Conservation (phyloP, 1,140 invertebrate genomes). For the Hyposmocoma kahamanoa region DNA sequence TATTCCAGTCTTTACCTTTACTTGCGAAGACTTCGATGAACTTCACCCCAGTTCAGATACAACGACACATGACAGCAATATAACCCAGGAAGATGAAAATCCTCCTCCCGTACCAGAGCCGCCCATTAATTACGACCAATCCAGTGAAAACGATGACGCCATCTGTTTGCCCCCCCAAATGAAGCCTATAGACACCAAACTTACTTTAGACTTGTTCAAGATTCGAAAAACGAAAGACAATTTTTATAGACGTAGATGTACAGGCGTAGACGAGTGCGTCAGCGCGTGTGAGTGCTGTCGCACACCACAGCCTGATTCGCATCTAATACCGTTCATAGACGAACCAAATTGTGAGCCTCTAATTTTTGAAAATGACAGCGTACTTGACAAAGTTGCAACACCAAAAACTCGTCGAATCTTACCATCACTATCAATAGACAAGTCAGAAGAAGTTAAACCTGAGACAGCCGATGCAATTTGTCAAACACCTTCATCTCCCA, state of each 20-base stretch:
- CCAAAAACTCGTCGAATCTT: slow-evolving; percentile 58
- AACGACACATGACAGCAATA: slow-evolving; percentile 5
- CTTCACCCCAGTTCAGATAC: slow-evolving; percentile 13
- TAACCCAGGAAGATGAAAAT: slow-evolving; percentile 21
- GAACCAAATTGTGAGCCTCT: slow-evolving; percentile 62
- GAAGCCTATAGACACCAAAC: slow-evolving; percentile 52
- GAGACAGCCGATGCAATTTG: slow-evolving; percentile 53
- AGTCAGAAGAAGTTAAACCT: slow-evolving; percentile 39
- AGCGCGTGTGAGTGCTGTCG: slow-evolving; percentile 65
- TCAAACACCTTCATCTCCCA: slow-evolving; percentile 46
- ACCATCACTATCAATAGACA: slow-evolving; percentile 53
- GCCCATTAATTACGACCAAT: slow-evolving; percentile 35
- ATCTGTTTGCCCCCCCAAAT: slow-evolving; percentile 55
- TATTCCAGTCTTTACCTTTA: slow-evolving; percentile 62
- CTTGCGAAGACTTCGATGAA: slow-evolving; percentile 56
- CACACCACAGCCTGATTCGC: slow-evolving; percentile 53
- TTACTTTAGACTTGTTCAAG: slow-evolving; percentile 51
- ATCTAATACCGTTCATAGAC: slow-evolving; percentile 67
- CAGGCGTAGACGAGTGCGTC: slow-evolving; percentile 50
- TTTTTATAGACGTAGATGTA: slow-evolving; percentile 40
- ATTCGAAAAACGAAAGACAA: slow-evolving; percentile 38
- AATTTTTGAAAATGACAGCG: slow-evolving; percentile 58
- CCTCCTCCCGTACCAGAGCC: slow-evolving; percentile 40
- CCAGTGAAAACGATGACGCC: slow-evolving; percentile 41
- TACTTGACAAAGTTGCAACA: slow-evolving; percentile 36